phyloP scores from a whole-genome alignment of 2,113 vertebrate genomes.

The Zapornia atra region DNA sequence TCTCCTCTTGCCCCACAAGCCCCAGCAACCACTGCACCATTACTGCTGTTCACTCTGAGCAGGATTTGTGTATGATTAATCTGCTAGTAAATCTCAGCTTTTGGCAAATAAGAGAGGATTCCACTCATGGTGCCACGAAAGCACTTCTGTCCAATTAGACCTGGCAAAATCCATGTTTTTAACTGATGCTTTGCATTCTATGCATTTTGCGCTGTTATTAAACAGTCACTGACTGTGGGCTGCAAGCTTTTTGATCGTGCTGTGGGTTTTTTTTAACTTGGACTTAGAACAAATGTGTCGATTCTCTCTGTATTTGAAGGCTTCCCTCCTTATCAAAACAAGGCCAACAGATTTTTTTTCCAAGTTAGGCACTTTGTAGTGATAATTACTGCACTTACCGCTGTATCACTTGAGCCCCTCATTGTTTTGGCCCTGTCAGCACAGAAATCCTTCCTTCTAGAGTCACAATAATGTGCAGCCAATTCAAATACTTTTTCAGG shows the following conservation, averaged over 20 bases:
- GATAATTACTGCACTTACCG: background rate
- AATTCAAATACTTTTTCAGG: background rate
- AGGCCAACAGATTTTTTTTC: background rate
- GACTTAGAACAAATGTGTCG: background rate
- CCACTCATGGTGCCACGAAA: background rate
- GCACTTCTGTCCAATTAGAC: background rate
- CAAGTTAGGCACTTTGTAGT: background rate
- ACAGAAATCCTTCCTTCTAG: background rate
- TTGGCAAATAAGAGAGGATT: background rate
- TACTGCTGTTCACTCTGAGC: background rate
- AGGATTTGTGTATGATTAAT: background rate
- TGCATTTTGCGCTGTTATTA: background rate
- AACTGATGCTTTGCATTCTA: background rate
- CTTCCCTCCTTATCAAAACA: background rate
- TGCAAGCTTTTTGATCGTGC: accelerated
- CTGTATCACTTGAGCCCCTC: background rate
- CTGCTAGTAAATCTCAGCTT: background rate
- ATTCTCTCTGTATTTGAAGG: background rate
- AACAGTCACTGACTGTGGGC: background rate
- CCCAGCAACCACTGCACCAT: background rate
- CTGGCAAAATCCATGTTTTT: background rate
- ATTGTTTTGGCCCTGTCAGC: background rate
- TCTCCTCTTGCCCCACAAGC: background rate
- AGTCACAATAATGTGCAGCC: background rate
- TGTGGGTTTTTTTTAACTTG: background rate